These are phyloP conservation scores for Microtus oregoni DNA, from an alignment of 2,113 vertebrate species.

Conservation along the genomic window DNA sequence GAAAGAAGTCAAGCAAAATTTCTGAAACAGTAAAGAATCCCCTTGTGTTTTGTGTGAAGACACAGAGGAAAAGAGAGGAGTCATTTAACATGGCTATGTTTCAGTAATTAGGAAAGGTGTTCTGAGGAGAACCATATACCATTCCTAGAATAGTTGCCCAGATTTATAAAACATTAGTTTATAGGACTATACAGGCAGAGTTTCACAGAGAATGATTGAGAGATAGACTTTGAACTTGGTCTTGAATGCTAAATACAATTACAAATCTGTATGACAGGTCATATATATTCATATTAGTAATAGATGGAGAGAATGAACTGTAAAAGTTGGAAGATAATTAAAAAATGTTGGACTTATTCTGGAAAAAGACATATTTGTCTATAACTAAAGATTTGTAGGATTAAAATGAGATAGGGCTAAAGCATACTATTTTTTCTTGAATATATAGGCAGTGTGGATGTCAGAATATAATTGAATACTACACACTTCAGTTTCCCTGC, in stretches of 20 bases:
- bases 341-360: accelerated
- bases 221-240: no score
- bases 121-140: no score
- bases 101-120: not conserved
- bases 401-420: not conserved
- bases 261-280: no score
- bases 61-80: not conserved
- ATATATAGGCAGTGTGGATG: not conserved
- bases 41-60: not conserved
- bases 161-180: no score
- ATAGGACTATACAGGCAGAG: no score
- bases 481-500: not conserved
- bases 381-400: not conserved
- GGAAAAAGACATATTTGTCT: accelerated
- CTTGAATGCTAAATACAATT: no score
- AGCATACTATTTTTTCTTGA: not conserved
- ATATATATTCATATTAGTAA: no score
- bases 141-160: no score
- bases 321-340: no score
- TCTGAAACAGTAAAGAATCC: not conserved
- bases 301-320: no score
- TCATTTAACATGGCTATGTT: not conserved
- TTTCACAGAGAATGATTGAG: no score
- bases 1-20: not conserved
- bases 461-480: not conserved